phyloP scores from a whole-genome alignment of 2,888 invertebrate genomes.

The Tachina lurida region DNA sequence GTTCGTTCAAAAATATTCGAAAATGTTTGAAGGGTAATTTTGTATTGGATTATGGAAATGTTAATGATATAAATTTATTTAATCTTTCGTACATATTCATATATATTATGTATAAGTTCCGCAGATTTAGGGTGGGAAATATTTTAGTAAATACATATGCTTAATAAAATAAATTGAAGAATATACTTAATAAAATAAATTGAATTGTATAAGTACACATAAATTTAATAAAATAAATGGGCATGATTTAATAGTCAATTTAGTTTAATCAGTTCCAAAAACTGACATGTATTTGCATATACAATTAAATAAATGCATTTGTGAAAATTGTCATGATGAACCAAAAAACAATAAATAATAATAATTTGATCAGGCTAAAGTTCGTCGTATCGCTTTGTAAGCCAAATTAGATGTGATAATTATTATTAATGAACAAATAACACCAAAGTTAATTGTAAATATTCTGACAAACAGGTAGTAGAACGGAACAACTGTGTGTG shows the following conservation, averaged over 20 bases:
- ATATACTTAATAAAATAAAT: slow-evolving; percentile 1
- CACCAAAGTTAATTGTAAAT: no score
- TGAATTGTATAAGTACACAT: not conserved
- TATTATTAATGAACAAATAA: no score
- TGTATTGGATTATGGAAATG: not conserved
- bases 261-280: not conserved
- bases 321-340: no score
- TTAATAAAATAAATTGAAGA: slow-evolving; percentile 8
- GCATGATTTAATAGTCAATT: not conserved
- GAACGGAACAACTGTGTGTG: no score
- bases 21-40: not conserved
- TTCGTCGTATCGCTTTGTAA: no score
- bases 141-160: not conserved
- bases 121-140: not conserved
- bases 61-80: not conserved
- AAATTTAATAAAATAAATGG: not conserved
- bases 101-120: not conserved
- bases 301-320: no score
- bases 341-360: no score
- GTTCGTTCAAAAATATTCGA: not conserved
- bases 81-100: not conserved
- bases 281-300: no score
- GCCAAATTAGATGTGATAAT: no score
- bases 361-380: no score
- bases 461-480: no score